Evolutionary conservation across 2,113 vertebrate species (phyloP).

Genomic region (Nesogale talazaci): DNA sequence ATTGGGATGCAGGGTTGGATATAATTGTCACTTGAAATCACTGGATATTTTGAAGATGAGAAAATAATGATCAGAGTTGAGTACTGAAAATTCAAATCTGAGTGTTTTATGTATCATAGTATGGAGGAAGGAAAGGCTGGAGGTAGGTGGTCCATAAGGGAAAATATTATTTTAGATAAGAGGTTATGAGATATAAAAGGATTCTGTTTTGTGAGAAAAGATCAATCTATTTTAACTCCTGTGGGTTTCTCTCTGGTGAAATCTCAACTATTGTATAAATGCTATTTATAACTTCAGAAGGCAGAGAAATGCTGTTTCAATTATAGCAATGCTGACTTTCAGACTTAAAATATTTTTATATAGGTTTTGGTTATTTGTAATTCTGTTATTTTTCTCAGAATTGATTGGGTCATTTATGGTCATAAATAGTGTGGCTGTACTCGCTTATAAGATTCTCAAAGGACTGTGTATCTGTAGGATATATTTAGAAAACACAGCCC

Average conservation of each 20-base stretch:
- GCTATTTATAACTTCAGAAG: background rate
- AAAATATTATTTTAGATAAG: background rate
- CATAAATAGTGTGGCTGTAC: background rate
- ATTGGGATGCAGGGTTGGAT: background rate
- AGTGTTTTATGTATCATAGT: background rate
- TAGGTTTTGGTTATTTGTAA: background rate
- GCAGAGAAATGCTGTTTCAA: background rate
- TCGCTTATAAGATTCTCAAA: background rate
- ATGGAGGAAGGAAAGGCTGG: background rate
- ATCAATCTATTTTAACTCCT: background rate
- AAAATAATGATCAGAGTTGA: background rate
- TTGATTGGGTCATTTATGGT: background rate
- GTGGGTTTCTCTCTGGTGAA: background rate
- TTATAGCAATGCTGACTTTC: background rate
- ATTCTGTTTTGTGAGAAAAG: background rate
- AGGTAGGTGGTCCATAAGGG: background rate
- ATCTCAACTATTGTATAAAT: background rate
- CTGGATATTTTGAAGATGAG: background rate
- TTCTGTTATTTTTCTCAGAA: background rate
- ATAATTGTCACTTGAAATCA: background rate
- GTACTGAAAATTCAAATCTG: background rate
- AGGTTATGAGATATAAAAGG: background rate
- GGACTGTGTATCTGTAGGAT: background rate
- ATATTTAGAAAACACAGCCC: background rate
- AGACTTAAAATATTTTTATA: constrained; percentile 1